Percentiles rank a stretch among this genome's conserved stretches.
These are phyloP conservation scores for Epistrophe eligans DNA, from an alignment of 2,888 invertebrate genomes.

Conservation along the genomic window DNA sequence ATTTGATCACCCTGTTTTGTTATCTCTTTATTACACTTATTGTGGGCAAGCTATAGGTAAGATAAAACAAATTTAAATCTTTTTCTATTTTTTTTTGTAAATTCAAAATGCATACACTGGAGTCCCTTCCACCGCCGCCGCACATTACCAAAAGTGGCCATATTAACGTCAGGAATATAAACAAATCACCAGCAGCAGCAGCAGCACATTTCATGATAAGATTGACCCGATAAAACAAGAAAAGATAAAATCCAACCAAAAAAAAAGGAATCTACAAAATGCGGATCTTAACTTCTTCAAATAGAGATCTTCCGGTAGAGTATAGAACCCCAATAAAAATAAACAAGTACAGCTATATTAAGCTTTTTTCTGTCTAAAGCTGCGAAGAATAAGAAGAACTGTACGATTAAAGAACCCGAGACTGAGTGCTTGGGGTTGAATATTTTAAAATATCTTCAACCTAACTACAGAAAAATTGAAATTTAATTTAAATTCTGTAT, in stretches of 20 bases:
- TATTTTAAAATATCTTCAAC: conserved; percentile 67
- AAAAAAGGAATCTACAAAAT: conserved; percentile 22
- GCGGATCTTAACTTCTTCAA: conserved; percentile 37
- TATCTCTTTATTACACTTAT: conserved; percentile 58
- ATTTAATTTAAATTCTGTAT: conserved; percentile 17
- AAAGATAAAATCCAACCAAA: conserved; percentile 21
- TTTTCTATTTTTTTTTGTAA: not conserved
- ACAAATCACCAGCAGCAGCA: conserved; percentile 36
- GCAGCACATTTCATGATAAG: conserved; percentile 67
- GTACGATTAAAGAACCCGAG: conserved; percentile 63
- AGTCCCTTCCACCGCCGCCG: conserved; percentile 50
- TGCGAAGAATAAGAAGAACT: conserved; percentile 46
- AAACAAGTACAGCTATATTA: conserved; percentile 6
- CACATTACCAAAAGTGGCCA: conserved; percentile 37
- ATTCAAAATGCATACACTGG: conserved; percentile 63
- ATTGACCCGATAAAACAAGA: conserved; percentile 36
- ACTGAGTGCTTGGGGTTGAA: conserved; percentile 68
- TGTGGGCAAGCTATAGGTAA: conserved; percentile 50
- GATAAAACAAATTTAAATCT: conserved; percentile 26
- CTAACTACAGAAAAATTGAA: conserved; percentile 23
- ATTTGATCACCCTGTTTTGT: conserved; percentile 23
- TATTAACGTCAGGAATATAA: conserved; percentile 63
- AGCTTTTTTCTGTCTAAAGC: not conserved
- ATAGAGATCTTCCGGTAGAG: conserved; percentile 50
- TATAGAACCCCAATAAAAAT: conserved; percentile 30